Evolutionary conservation across 1,140 invertebrate genomes (phyloP).

Genomic region (Araneus ventricosus): DNA sequence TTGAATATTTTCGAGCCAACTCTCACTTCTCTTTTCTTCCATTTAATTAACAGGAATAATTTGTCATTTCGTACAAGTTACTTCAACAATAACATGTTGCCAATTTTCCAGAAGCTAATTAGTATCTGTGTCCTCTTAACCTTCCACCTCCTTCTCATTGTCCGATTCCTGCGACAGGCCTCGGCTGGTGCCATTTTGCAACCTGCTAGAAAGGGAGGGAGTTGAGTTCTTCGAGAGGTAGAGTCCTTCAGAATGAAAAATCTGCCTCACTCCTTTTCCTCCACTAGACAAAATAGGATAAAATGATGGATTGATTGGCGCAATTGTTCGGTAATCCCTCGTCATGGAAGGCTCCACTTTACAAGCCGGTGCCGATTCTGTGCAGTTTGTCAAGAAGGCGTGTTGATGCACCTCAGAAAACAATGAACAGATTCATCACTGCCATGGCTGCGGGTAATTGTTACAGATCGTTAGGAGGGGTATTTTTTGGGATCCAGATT

Average conservation of each 20-base stretch:
- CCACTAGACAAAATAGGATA: slow-evolving; percentile 45
- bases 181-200: not conserved
- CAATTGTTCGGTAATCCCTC: slow-evolving; percentile 46
- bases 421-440: slow-evolving; percentile 74
- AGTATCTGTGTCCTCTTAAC: slow-evolving; percentile 11
- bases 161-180: not conserved
- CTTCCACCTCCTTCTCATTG: slow-evolving; percentile 14
- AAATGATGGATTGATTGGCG: slow-evolving; percentile 48
- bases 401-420: slow-evolving; percentile 55
- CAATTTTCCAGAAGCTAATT: slow-evolving; percentile 25
- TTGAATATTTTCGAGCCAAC: not conserved
- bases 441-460: slow-evolving; percentile 68
- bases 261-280: slow-evolving; percentile 26
- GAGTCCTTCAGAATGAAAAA: slow-evolving; percentile 34
- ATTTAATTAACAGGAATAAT: not conserved
- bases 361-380: slow-evolving; percentile 23
- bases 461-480: slow-evolving; percentile 61
- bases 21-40: not conserved
- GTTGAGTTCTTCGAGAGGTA: not conserved
- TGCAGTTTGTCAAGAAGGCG: slow-evolving; percentile 66
- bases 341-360: slow-evolving; percentile 24
- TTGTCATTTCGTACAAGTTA: not conserved
- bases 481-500: not conserved
- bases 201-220: not conserved
- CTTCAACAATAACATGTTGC: not conserved